A percentile compares a stretch with the other conserved stretches of the same genome.
Conservation (phyloP, 92 coral and sea anemone genomes). For the Bergia puertoricense region DNA sequence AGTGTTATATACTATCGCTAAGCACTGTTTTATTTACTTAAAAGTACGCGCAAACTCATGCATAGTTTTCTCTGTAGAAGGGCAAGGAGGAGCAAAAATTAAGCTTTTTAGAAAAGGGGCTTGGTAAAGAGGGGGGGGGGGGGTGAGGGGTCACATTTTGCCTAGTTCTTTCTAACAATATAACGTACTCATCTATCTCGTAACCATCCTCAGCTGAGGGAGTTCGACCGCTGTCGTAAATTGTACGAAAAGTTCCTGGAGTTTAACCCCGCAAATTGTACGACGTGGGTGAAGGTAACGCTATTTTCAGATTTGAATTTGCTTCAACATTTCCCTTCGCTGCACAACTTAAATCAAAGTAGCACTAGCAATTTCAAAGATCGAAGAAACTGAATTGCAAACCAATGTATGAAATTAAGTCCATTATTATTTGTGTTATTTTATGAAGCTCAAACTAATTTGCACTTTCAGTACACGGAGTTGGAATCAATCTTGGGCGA, state of each 20-base stretch:
- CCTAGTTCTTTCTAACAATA: too few species aligned
- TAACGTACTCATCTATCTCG: too few species aligned
- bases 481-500: slow-evolving; percentile 91
- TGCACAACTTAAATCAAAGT: neutral
- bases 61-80: too few species aligned
- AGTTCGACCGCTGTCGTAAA: slow-evolving; percentile 96
- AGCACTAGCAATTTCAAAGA: neutral
- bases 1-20: too few species aligned
- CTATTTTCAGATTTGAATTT: neutral
- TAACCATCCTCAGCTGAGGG: slow-evolving; percentile 76
- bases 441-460: neutral
- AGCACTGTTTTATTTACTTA: too few species aligned
- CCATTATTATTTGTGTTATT: too few species aligned
- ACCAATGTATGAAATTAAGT: neutral
- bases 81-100: too few species aligned
- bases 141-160: too few species aligned
- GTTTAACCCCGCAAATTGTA: slow-evolving; percentile 93
- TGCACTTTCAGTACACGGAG: slow-evolving; percentile 74
- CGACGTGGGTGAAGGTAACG: slow-evolving; percentile 97
- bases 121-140: too few species aligned
- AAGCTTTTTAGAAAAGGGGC: too few species aligned
- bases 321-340: neutral
- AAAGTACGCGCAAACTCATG: too few species aligned
- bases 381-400: neutral
- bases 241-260: slow-evolving; percentile 93